phyloP scores from a whole-genome alignment of 2,888 invertebrate species.

The Eupithecia vulgata region DNA sequence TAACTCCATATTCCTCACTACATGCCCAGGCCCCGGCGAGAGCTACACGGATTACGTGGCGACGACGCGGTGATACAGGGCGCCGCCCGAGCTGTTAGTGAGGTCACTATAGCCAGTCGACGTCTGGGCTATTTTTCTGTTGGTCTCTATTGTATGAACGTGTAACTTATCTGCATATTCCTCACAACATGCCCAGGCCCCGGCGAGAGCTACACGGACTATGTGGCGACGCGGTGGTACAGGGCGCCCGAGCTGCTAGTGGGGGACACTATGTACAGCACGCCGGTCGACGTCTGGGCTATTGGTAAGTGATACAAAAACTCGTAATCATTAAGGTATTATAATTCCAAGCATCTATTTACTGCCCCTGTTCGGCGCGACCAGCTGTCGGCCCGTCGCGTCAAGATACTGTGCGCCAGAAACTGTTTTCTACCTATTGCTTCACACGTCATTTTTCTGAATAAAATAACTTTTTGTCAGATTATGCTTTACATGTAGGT shows the following conservation, averaged over 20 bases:
- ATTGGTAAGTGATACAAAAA: slow-evolving; percentile 85
- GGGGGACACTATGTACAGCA: slow-evolving; percentile 96
- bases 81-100: slow-evolving; percentile 98
- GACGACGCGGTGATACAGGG: slow-evolving; percentile 99
- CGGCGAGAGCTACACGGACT: slow-evolving; percentile 99
- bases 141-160: neutral
- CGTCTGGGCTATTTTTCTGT: slow-evolving; percentile 72
- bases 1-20: neutral
- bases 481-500: no score
- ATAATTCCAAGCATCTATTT: no score
- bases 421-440: no score
- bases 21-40: slow-evolving; percentile 92
- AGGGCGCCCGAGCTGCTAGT: slow-evolving; percentile 98
- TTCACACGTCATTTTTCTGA: no score
- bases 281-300: slow-evolving; percentile 99
- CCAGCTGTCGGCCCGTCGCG: no score
- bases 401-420: no score
- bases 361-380: no score
- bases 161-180: neutral
- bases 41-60: slow-evolving; percentile 99
- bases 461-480: no score
- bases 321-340: no score
- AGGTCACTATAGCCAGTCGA: slow-evolving; percentile 98
- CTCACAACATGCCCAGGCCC: slow-evolving; percentile 85
- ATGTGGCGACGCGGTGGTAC: slow-evolving; percentile 99